Evolutionary conservation across 1,140 invertebrate species (phyloP).

Genomic region (Drosophila leontia): DNA sequence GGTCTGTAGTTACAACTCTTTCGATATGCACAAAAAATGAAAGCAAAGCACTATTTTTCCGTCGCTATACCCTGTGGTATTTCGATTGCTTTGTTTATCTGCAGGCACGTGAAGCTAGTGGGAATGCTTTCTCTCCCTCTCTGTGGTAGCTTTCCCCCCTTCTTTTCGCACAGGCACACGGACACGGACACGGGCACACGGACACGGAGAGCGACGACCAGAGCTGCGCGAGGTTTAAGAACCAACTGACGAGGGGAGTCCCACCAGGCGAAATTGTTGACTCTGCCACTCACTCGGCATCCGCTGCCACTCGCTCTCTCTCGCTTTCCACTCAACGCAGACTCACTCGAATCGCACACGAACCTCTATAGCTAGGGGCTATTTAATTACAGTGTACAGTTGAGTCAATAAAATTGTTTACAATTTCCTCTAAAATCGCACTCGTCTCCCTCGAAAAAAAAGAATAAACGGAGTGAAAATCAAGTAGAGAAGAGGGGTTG

Average conservation of each 20-base stretch:
- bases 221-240: conserved; percentile 67
- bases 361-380: conserved; percentile 18
- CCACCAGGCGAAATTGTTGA: conserved; percentile 40
- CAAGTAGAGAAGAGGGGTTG: conserved; percentile 10
- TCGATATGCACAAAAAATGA: conserved; percentile 17
- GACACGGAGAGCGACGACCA: conserved; percentile 46
- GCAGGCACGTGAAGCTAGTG: conserved; percentile 62
- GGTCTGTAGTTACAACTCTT: neutral
- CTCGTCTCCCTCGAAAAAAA: conserved; percentile 2
- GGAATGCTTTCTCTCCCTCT: conserved; percentile 35
- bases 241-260: conserved; percentile 64
- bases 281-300: conserved; percentile 32
- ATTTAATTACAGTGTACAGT: conserved; percentile 54
- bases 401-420: conserved; percentile 27
- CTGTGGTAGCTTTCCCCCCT: conserved; percentile 5
- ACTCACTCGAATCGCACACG: conserved; percentile 48
- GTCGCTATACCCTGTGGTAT: conserved; percentile 16
- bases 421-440: conserved; percentile 39
- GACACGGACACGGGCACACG: conserved; percentile 22
- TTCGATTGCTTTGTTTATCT: conserved; percentile 60
- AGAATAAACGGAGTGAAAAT: neutral
- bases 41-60: conserved; percentile 26
- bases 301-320: conserved; percentile 24
- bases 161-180: conserved; percentile 6
- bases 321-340: conserved; percentile 44